Conservation (phyloP, 2,113 vertebrate genomes). For the Sapayoa aenigma region DNA sequence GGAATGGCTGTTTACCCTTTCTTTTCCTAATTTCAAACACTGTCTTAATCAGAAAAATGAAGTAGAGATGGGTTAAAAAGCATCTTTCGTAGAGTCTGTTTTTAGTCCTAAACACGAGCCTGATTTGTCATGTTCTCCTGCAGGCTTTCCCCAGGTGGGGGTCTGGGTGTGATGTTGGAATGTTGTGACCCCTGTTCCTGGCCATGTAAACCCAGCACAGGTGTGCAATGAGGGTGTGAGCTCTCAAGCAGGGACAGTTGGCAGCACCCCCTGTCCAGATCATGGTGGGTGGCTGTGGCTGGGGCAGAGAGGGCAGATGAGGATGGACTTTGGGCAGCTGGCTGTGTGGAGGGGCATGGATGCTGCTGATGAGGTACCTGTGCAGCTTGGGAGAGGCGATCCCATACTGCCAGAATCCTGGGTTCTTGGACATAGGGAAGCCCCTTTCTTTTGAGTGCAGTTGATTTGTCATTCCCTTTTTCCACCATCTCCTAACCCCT, state of each 20-base stretch:
- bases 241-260: not conserved
- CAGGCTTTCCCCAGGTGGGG: not conserved
- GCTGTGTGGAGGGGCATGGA: not conserved
- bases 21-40: not conserved
- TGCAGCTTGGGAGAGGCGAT: not conserved
- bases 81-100: not conserved
- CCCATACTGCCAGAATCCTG: not conserved
- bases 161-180: not conserved
- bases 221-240: fast-evolving
- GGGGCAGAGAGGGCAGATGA: not conserved
- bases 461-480: not conserved
- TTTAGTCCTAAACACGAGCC: not conserved
- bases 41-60: not conserved
- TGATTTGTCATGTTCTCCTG: not conserved
- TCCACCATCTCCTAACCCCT: not conserved
- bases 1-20: constrained; percentile 49
- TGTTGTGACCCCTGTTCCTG: not conserved
- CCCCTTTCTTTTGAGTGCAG: not conserved
- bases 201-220: not conserved
- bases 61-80: not conserved
- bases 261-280: not conserved
- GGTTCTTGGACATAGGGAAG: not conserved
- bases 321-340: not conserved
- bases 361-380: not conserved
- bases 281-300: not conserved